Percentiles rank a stretch among this genome's conserved stretches.
These are phyloP conservation scores for Tringa solitaria DNA, from an alignment of 2,113 vertebrate species.

Conservation along the genomic window DNA sequence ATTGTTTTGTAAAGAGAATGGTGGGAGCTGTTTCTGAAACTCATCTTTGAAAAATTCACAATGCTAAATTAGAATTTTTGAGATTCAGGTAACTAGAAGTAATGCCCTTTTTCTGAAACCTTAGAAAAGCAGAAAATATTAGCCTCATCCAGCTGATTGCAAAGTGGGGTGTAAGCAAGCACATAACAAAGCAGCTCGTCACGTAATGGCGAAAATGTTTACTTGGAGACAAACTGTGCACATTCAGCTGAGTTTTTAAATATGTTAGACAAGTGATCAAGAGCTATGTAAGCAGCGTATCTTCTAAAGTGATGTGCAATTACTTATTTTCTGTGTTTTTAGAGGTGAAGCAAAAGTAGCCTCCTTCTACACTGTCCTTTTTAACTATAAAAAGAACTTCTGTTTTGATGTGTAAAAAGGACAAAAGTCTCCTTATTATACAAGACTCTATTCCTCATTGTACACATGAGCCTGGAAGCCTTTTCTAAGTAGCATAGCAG, in stretches of 20 bases:
- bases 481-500: conserved; percentile 15
- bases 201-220: background rate
- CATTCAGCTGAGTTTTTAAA: conserved; percentile 19
- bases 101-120: conserved; percentile 5
- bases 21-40: background rate
- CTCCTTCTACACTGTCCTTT: conserved; percentile 33
- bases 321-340: background rate
- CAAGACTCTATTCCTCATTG: conserved; percentile 19
- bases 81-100: conserved; percentile 1
- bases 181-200: background rate
- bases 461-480: conserved; percentile 1
- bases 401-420: conserved; percentile 26
- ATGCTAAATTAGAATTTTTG: conserved; percentile 29
- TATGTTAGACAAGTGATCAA: background rate
- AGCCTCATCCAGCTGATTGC: background rate
- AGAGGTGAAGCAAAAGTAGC: conserved; percentile 45
- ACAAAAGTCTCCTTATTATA: conserved; percentile 30
- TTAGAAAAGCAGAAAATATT: conserved; percentile 15
- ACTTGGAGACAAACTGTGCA: background rate
- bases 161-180: background rate
- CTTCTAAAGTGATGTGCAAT: background rate
- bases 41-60: background rate
- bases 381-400: conserved; percentile 46
- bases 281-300: background rate
- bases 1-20: background rate